Percentiles rank a stretch among this genome's conserved stretches.
These are phyloP conservation scores for Gorilla gorilla DNA, from an alignment of 2,113 vertebrate species.

Conservation along the genomic window DNA sequence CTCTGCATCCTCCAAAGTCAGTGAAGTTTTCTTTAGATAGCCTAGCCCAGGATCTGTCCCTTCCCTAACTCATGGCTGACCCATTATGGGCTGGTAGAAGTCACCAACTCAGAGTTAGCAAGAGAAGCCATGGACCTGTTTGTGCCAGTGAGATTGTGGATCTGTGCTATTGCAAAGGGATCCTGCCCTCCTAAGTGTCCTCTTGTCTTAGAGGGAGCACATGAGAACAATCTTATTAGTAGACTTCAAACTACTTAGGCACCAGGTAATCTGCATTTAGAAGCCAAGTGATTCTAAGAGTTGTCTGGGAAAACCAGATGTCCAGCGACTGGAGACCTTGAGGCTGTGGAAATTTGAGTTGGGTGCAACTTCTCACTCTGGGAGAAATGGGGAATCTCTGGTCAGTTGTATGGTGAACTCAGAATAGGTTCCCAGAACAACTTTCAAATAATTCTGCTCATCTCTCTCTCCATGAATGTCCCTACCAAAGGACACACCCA, in stretches of 20 bases:
- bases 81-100: not conserved
- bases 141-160: not conserved
- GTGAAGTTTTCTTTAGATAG: not conserved
- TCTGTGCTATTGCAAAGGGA: not conserved
- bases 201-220: not conserved
- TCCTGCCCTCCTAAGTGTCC: not conserved
- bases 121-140: not conserved
- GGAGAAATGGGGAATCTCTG: not conserved
- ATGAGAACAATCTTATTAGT: not conserved
- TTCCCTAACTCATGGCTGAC: not conserved
- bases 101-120: not conserved
- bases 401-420: not conserved
- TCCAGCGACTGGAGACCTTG: not conserved
- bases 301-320: not conserved
- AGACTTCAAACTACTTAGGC: not conserved
- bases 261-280: not conserved
- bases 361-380: not conserved
- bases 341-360: not conserved
- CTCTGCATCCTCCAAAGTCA: not conserved
- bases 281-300: not conserved
- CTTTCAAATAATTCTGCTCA: not conserved
- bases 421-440: slow-evolving; percentile 4
- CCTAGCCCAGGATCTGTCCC: not conserved
- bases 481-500: not conserved
- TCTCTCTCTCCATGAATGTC: not conserved